Evolutionary conservation across 1,140 invertebrate genomes (phyloP), one percentile per base, ranked within the genome.

Genomic region (Octopus bimaculoides): DNA sequence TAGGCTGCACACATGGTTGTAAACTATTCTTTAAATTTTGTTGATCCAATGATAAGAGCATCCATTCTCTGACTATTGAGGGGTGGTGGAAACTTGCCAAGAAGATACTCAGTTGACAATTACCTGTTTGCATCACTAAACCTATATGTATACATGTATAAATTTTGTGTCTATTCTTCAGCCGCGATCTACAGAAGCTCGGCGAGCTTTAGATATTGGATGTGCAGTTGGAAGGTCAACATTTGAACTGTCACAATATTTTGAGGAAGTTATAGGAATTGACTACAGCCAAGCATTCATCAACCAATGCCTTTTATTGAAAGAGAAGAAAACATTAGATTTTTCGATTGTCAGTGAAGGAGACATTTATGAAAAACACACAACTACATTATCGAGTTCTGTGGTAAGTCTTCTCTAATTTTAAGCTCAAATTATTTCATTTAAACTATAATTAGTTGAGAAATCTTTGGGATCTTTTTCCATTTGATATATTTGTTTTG

Each of bases 271-370:
- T 4, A 83, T 90, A 17, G 90, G 89, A 53, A 86, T 90, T 74
- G 90, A 90, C 79, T 89, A 88, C 82, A 90, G 89, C 78, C 83
- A 86, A 54, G 85, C 85, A 5, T 90, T 90, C 84, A 82, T 90
- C 14, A 86, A 89, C 82, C 82, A 84, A 0, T 90, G 89, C 83
- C 86, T 88, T 73, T 81, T 80, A n/a, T 75, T 90, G 79, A 89
- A 86, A 75, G 79, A 83, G 9, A 78, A 83, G 12, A 84, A 86
- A 4, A 56, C 79, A 77, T 79, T 86, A 74, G 74, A 84, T 0
- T 89, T 88, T 78, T 82, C 77, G n/a, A 79, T 88, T 14, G 81
- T 82, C 69, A 84, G 85, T 69, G 87, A 88, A 78, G 88, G 88
- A 53, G 85, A 87, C 26, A 26, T 88, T 10, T 75, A 76, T 7